Evolutionary conservation across 2,113 vertebrate genomes (phyloP).

Genomic region (Emydocephalus ijimae): DNA sequence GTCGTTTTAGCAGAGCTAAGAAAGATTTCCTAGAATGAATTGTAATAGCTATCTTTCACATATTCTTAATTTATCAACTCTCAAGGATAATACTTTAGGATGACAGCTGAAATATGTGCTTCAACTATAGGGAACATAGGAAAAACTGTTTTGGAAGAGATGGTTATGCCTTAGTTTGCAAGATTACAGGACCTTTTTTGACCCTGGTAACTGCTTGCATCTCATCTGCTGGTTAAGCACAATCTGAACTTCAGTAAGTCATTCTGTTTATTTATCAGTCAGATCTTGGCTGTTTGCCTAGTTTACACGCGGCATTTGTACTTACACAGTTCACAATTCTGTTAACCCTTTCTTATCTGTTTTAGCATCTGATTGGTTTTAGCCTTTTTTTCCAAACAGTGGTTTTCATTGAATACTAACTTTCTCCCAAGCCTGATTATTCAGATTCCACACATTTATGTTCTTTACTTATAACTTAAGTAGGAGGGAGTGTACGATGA

Average conservation of each 20-base stretch:
- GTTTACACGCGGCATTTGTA: neutral
- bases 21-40: neutral
- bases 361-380: neutral
- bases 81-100: neutral
- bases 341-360: neutral
- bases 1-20: neutral
- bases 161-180: neutral
- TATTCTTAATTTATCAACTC: neutral
- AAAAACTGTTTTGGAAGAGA: neutral
- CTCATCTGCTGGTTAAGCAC: neutral
- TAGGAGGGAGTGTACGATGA: neutral
- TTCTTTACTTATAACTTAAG: neutral
- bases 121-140: neutral
- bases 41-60: neutral
- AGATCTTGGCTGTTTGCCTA: constrained; percentile 15
- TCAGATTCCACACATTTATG: neutral
- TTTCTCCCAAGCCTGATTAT: neutral
- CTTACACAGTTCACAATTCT: neutral
- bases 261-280: constrained; percentile 9
- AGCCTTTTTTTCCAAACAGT: neutral
- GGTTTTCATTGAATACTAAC: neutral
- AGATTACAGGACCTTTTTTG: neutral
- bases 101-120: neutral
- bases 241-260: constrained; percentile 9
- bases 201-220: constrained; percentile 4